phyloP scores from a whole-genome alignment of 1,140 invertebrate species.

The Asobara japonica region DNA sequence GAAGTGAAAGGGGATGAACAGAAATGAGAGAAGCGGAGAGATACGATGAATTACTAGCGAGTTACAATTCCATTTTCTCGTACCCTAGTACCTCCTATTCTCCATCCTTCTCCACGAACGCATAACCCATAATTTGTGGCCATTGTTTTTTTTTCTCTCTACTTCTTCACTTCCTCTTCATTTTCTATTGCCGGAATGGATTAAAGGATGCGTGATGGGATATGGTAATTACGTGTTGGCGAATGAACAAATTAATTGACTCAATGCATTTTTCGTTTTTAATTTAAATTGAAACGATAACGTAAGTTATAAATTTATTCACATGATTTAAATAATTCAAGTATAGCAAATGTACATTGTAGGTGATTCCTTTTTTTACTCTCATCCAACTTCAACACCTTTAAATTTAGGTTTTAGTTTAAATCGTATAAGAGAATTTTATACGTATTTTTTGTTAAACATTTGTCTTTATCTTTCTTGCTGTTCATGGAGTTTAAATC shows the following conservation, averaged over 20 bases:
- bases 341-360: conserved; percentile 53
- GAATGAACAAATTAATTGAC: conserved; percentile 18
- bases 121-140: background rate
- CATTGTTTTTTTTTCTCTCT: background rate
- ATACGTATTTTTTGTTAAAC: conserved; percentile 13
- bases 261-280: conserved; percentile 26
- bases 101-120: background rate
- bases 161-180: background rate
- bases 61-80: conserved; percentile 11
- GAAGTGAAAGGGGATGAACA: background rate
- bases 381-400: conserved; percentile 24
- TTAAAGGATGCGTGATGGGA: conserved; percentile 22
- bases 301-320: conserved; percentile 68
- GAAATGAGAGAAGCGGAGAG: conserved; percentile 14
- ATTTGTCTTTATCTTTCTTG: background rate
- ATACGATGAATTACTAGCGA: conserved; percentile 7
- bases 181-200: conserved; percentile 12
- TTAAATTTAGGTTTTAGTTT: conserved; percentile 12
- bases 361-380: conserved; percentile 52
- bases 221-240: conserved; percentile 16
- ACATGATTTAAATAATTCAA: conserved; percentile 60
- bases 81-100: background rate
- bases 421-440: conserved; percentile 18
- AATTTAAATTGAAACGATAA: conserved; percentile 61
- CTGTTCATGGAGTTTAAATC: conserved; percentile 40